These are phyloP conservation scores for Crotophaga sulcirostris DNA, from an alignment of 2,113 vertebrate species.

Conservation along the genomic window DNA sequence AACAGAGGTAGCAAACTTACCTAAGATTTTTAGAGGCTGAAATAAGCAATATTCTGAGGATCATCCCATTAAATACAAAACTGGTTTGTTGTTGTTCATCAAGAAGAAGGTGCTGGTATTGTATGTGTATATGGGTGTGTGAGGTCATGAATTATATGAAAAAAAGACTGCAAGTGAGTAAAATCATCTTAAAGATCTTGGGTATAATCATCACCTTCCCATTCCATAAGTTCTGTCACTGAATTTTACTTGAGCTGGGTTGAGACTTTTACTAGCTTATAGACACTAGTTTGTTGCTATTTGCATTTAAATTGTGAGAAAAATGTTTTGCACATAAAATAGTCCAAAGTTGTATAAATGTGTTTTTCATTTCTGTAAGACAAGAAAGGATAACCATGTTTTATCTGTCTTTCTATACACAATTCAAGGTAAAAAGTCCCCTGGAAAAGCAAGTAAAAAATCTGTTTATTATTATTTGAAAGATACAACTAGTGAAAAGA, in stretches of 20 bases:
- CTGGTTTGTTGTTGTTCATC: background rate
- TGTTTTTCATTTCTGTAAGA: background rate
- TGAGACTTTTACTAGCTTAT: background rate
- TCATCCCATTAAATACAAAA: background rate
- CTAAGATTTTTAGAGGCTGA: background rate
- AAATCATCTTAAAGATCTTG: background rate
- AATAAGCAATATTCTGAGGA: background rate
- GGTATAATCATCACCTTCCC: background rate
- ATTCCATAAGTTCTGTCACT: background rate
- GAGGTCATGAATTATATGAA: background rate
- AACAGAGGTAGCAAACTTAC: background rate
- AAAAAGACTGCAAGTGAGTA: background rate
- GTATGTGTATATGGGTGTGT: rapidly evolving
- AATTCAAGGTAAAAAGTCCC: background rate
- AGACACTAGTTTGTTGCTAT: background rate
- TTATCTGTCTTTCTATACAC: background rate
- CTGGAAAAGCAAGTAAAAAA: background rate
- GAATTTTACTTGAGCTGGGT: background rate
- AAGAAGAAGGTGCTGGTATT: background rate
- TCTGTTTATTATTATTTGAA: background rate
- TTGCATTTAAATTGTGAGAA: background rate
- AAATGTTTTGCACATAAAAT: background rate
- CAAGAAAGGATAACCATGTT: background rate
- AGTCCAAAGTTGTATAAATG: background rate
- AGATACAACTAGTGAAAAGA: background rate